A percentile compares a stretch with the other conserved stretches of the same genome.
These are phyloP conservation scores for Bucco capensis DNA, from an alignment of 2,113 vertebrate genomes.

Conservation along the genomic window DNA sequence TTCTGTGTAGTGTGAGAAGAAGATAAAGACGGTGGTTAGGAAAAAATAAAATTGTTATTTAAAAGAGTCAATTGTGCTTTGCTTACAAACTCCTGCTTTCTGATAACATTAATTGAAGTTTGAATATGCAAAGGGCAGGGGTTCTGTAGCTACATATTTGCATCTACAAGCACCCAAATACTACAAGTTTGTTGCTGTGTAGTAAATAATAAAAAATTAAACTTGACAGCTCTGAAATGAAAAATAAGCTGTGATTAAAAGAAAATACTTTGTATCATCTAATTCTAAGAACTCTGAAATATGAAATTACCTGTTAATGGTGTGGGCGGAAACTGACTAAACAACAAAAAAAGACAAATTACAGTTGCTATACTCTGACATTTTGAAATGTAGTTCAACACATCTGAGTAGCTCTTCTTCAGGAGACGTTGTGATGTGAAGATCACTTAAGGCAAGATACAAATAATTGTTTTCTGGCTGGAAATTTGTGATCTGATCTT, in stretches of 20 bases:
- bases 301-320: background rate
- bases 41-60: background rate
- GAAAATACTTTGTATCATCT: background rate
- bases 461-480: background rate
- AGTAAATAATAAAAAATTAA: background rate
- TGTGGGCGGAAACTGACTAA: background rate
- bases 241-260: background rate
- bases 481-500: background rate
- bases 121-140: background rate
- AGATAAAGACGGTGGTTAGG: fast-evolving
- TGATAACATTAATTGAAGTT: background rate
- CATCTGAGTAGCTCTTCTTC: background rate
- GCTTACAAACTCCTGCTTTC: background rate
- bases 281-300: background rate
- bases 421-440: background rate
- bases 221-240: background rate
- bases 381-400: background rate
- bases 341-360: background rate
- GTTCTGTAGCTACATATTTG: background rate
- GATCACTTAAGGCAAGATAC: background rate
- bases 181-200: background rate
- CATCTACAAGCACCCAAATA: background rate
- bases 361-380: background rate
- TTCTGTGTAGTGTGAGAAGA: background rate
- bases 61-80: background rate